Evolutionary conservation across 2,113 vertebrate species (phyloP).

Genomic region (Limnothrissa miodon): DNA sequence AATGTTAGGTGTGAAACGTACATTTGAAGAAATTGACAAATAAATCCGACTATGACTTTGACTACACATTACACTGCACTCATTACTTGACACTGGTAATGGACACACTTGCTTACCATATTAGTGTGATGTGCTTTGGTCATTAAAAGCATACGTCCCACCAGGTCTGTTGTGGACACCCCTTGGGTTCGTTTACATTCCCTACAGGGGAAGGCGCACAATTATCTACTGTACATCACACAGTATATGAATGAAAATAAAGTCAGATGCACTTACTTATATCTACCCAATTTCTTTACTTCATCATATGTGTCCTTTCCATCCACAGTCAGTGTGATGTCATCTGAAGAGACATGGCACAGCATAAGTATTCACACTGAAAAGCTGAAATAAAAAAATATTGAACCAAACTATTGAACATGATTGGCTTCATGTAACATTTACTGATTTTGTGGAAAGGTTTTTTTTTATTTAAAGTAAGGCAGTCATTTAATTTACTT

Average conservation of each 20-base stretch:
- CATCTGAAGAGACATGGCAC: constrained; percentile 70
- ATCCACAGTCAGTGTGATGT: constrained; percentile 92
- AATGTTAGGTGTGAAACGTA: no score
- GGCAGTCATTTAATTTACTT: no score
- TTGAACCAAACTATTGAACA: no score
- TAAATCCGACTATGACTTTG: no score
- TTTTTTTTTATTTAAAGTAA: no score
- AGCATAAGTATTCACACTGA: not conserved
- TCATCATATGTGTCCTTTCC: constrained; percentile 95
- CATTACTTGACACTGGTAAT: no score
- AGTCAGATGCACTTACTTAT: constrained; percentile 68
- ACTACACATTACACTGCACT: no score
- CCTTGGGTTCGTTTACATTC: constrained; percentile 96
- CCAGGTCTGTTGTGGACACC: constrained; percentile 95
- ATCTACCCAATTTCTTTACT: constrained; percentile 87
- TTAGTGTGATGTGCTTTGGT: constrained; percentile 97
- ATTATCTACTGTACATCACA: not conserved
- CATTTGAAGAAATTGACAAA: no score
- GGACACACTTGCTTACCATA: constrained; percentile 76
- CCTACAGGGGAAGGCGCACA: constrained; percentile 60
- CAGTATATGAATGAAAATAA: not conserved
- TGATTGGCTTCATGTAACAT: no score
- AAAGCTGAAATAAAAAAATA: no score
- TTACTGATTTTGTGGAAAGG: no score
- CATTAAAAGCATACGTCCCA: constrained; percentile 95